Base-by-base conservation (phyloP, 2,888 invertebrate species). In the Parascotia fuliginaria region DNA sequence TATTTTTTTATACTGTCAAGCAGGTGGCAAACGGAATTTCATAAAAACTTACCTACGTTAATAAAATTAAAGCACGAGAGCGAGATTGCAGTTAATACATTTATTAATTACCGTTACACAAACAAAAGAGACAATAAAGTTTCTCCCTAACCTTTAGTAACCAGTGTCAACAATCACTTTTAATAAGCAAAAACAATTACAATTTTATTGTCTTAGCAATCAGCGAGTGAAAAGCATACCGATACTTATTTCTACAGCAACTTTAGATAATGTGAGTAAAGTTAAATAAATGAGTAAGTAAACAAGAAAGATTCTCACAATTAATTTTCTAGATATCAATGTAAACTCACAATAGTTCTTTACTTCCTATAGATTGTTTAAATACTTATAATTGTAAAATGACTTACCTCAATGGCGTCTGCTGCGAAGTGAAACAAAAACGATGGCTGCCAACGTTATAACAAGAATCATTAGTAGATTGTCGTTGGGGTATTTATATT, bases 401-500 rank as follows among this genome's bases (percentile, higher is more conserved):
- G 42, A 43, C 46, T 63, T 57, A 48, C 54, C 52, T 50, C 19
- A 55, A 38, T 63, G 64, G 64, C 55, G 64, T 64, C 67, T 64
- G 44, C 29, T 37, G 38, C 38, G 32, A 41, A 39, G 36, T 31
- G 19, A 24, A 13, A 55, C 50, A 66, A 65, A 64, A 67, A 64
- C 42, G 36, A 44, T 46, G 52, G 37, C 42, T 34, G 57, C 42
- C 27, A 45, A 47, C n/a, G 49, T 52, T 56, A 42, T 64, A 68
- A 67, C 68, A 55, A 58, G 68, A 66, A 61, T 60, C 66, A 65
- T 65, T 68, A 68, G 65, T 58, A 61, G 65, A 68, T 64, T 65
- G 66, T 59, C 50, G 51, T 47, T 49, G 43, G 22, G 46, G 58
- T 58, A 64, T 65, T 68, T 64, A 55, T 55, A 65, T 65, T 68